Evolutionary conservation across 2,888 invertebrate genomes (phyloP), one percentile per base, ranked within the genome.

Genomic region (Dromius quadrimaculatus): DNA sequence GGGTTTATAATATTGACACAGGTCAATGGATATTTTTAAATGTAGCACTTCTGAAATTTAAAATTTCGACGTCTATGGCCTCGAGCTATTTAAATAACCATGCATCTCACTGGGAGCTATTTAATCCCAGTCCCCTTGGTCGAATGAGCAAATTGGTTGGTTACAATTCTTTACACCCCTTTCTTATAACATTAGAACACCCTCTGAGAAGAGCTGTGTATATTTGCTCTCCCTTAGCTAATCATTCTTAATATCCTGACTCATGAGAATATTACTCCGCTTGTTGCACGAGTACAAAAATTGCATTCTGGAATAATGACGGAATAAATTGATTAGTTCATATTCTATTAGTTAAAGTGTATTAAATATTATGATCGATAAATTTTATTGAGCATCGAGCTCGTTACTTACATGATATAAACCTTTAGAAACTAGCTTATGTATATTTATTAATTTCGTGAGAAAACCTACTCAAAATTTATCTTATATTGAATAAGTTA

Each of bases 131-230:
- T 71, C 75, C 75, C 72, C 71, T 71, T 73, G 73, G 73, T 72
- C n/a, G 70, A 71, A 71, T 69, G 75, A 76, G 78, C 79, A 80
- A 80, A 80, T 80, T 79, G 78, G 77, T 79, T 77, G 78, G 79
- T 79, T 79, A 76, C 75, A 28, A 54, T 54, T 54, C 50, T 54
- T 54, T 54, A 28, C 50, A 54, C 50, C 50, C 50, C 50, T 54
- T 54, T 54, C 50, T 54, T 54, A 23, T 28, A 28, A 28, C 28
- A 28, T 28, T 28, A 28, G 3, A 28, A 28, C 50, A 28, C 50
- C 50, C 28, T 13, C 2, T 9, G 15, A 54, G 23, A 22, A 50
- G 3, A 23, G 8, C 47, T 19, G 41, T 8, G 1, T 54, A 9
- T 41, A 41, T 41, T 41, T 41, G 8, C 41, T 41, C 8, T 15